Percentiles rank a stretch among this genome's conserved stretches.
Evolutionary conservation across 2,888 invertebrate species (phyloP).

Genomic region (Sminthurides aquaticus): DNA sequence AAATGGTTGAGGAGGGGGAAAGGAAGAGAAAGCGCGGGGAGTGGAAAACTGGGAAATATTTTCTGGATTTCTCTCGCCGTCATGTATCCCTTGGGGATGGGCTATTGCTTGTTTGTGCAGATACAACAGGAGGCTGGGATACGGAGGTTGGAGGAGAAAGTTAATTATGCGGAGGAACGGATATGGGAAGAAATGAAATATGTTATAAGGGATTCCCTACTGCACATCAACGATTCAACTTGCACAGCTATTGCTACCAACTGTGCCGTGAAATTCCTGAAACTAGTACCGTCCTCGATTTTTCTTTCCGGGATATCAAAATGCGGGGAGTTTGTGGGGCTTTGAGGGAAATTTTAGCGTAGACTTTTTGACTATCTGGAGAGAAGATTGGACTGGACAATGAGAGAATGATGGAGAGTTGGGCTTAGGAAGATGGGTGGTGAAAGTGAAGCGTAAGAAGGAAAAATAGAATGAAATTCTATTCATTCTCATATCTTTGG

Average conservation of each 20-base stretch:
- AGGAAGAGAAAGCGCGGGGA: neutral
- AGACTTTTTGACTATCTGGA: too few relatives aligned
- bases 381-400: too few relatives aligned
- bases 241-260: slow-evolving; percentile 1
- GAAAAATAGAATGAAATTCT: neutral
- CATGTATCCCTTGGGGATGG: neutral
- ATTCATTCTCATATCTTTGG: neutral
- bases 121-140: neutral
- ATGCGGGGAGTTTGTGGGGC: neutral
- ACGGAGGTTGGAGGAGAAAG: neutral
- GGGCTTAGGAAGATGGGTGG: too few relatives aligned
- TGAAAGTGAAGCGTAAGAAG: too few relatives aligned
- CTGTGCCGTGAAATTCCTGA: neutral
- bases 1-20: too few relatives aligned
- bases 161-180: neutral
- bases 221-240: neutral
- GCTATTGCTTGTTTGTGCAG: neutral
- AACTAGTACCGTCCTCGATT: neutral
- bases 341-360: neutral
- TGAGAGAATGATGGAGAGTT: too few relatives aligned
- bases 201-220: neutral
- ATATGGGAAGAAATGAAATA: neutral
- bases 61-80: neutral
- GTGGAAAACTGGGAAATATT: neutral
- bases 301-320: neutral